These are phyloP conservation scores for Portevinia maculata DNA, from an alignment of 2,888 invertebrate species.

Conservation along the genomic window DNA sequence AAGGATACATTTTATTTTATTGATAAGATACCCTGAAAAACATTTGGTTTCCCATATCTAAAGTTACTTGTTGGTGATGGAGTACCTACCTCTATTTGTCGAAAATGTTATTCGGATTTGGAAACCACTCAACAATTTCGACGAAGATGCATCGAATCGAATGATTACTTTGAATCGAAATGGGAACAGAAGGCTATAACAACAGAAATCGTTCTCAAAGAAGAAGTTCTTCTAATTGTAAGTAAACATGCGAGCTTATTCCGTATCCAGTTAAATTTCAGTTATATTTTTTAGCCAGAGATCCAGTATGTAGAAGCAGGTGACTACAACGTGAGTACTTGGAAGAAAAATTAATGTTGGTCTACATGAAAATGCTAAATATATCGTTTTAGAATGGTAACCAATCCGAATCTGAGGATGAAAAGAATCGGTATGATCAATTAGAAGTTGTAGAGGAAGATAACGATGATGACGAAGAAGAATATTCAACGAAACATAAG, in stretches of 20 bases:
- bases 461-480: neutral
- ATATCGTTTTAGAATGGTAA: no score
- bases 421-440: no score
- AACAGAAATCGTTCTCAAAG: slow-evolving; percentile 1
- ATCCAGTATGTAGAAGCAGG: neutral
- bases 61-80: slow-evolving; percentile 17
- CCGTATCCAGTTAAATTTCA: neutral
- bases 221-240: slow-evolving; percentile 27
- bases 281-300: neutral
- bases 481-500: neutral
- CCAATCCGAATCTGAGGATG: neutral
- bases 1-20: neutral
- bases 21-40: neutral
- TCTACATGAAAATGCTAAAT: no score
- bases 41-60: neutral
- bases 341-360: neutral
- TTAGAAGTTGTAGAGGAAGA: neutral
- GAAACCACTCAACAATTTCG: slow-evolving; percentile 36
- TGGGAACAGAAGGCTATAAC: neutral
- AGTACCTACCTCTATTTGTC: slow-evolving; percentile 32
- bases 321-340: neutral
- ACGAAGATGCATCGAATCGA: slow-evolving; percentile 46
- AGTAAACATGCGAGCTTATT: neutral
- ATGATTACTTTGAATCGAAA: slow-evolving; percentile 43
- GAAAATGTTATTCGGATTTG: slow-evolving; percentile 33